A percentile compares a stretch with the other conserved stretches of the same genome.
Conservation (phyloP, 2,113 vertebrate species). For the Stegastes partitus region DNA sequence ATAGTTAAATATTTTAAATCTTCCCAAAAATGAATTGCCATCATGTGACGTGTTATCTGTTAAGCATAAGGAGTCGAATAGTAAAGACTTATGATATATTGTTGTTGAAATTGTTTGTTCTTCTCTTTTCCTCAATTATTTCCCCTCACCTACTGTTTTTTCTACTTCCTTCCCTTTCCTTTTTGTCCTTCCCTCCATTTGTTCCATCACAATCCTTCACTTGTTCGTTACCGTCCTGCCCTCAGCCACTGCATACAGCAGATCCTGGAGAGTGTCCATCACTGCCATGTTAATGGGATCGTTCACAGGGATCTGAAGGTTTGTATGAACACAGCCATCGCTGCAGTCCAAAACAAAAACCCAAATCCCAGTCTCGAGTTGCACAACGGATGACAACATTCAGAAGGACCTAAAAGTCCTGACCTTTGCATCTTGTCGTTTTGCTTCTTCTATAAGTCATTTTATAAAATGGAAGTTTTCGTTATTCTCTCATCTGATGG, state of each 20-base stretch:
- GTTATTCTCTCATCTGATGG: neutral
- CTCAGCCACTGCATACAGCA: slow-evolving; percentile 89
- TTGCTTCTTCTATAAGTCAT: neutral
- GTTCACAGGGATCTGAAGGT: slow-evolving; percentile 89
- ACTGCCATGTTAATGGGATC: slow-evolving; percentile 88
- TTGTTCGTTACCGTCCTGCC: slow-evolving; percentile 19
- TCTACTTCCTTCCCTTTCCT: slow-evolving; percentile 5
- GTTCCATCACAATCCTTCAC: slow-evolving; percentile 32
- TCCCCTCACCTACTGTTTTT: neutral
- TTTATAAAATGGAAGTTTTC: neutral
- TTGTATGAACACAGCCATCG: slow-evolving; percentile 63
- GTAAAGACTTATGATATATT: slow-evolving; percentile 4
- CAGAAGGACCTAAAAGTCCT: neutral
- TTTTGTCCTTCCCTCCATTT: slow-evolving; percentile 1
- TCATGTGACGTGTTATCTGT: slow-evolving; percentile 18
- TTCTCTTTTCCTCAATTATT: slow-evolving; percentile 22
- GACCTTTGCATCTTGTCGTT: neutral
- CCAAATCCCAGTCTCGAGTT: neutral
- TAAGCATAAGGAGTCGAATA: slow-evolving; percentile 12
- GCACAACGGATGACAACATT: slow-evolving; percentile 5
- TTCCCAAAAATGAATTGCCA: slow-evolving; percentile 7
- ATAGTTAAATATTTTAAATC: slow-evolving; percentile 9
- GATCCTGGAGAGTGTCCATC: slow-evolving; percentile 88
- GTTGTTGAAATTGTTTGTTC: slow-evolving; percentile 22
- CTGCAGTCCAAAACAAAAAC: slow-evolving; percentile 6